These are phyloP conservation scores for Habroteleia sp. DNA, from an alignment of 2,888 invertebrate species.

Conservation along the genomic window DNA sequence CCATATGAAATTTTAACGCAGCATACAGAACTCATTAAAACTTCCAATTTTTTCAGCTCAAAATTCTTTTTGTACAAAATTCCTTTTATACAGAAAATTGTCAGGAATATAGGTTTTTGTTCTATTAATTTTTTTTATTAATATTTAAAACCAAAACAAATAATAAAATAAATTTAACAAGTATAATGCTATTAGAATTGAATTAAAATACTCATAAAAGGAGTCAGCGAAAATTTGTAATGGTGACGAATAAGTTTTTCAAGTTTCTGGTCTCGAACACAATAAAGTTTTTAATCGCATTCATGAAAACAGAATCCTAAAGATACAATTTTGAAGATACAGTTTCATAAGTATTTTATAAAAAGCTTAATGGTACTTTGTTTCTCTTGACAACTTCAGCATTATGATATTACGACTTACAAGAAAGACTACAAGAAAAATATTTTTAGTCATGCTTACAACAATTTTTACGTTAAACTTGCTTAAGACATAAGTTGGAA, in stretches of 20 bases:
- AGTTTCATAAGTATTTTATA: constrained; percentile 35
- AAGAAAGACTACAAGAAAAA: background rate
- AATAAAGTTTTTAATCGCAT: constrained; percentile 52
- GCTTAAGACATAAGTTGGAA: background rate
- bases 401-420: constrained; percentile 11
- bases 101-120: no score
- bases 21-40: no score
- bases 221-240: constrained; percentile 46
- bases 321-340: constrained; percentile 48
- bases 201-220: constrained; percentile 43
- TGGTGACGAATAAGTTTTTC: constrained; percentile 33
- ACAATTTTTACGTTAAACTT: background rate
- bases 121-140: no score
- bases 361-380: constrained; percentile 31
- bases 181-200: constrained; percentile 34
- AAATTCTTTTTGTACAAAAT: no score
- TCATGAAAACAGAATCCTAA: constrained; percentile 37
- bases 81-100: no score
- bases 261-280: constrained; percentile 22
- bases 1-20: no score
- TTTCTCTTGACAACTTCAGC: constrained; percentile 15
- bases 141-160: constrained; percentile 19
- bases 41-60: no score
- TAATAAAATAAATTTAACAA: constrained; percentile 32
- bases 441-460: background rate